Evolutionary conservation across 1,140 invertebrate species (phyloP).

Genomic region (Anoplophora glabripennis): DNA sequence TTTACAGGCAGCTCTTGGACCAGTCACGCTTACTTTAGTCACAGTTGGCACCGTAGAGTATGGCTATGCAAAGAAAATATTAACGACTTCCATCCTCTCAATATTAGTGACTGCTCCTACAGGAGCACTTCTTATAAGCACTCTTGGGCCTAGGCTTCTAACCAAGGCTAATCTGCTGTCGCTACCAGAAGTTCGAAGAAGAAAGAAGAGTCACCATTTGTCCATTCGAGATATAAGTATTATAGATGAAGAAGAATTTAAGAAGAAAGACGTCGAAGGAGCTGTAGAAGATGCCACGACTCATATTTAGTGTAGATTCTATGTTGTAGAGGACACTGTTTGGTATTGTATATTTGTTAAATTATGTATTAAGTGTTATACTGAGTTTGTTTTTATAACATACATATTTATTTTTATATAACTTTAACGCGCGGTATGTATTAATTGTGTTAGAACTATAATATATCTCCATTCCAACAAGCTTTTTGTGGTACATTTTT

Average conservation of each 20-base stretch:
- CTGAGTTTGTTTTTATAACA: too few relatives aligned
- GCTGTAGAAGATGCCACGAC: too few relatives aligned
- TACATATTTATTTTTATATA: too few relatives aligned
- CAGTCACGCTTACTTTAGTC: constrained; percentile 71
- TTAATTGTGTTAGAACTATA: too few relatives aligned
- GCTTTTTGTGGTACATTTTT: too few relatives aligned
- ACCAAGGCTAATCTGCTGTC: constrained; percentile 63
- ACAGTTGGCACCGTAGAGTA: constrained; percentile 49
- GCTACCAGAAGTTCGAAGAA: constrained; percentile 56
- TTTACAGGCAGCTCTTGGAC: constrained; percentile 74
- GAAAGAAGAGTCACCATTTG: constrained; percentile 70
- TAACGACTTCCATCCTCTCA: constrained; percentile 79
- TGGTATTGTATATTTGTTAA: too few relatives aligned
- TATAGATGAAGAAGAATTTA: constrained; percentile 69
- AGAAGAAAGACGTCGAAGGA: constrained; percentile 44
- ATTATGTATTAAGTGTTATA: too few relatives aligned
- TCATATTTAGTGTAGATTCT: not conserved
- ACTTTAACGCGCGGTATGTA: too few relatives aligned
- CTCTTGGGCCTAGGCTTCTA: constrained; percentile 75
- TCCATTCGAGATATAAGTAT: constrained; percentile 81
- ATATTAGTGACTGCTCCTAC: constrained; percentile 89
- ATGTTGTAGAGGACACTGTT: too few relatives aligned
- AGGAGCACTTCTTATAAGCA: constrained; percentile 80
- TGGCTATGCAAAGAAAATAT: constrained; percentile 59
- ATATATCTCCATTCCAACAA: too few relatives aligned